These are phyloP conservation scores for Ceraclea dissimilis DNA, from an alignment of 2,888 invertebrate genomes.

Conservation along the genomic window DNA sequence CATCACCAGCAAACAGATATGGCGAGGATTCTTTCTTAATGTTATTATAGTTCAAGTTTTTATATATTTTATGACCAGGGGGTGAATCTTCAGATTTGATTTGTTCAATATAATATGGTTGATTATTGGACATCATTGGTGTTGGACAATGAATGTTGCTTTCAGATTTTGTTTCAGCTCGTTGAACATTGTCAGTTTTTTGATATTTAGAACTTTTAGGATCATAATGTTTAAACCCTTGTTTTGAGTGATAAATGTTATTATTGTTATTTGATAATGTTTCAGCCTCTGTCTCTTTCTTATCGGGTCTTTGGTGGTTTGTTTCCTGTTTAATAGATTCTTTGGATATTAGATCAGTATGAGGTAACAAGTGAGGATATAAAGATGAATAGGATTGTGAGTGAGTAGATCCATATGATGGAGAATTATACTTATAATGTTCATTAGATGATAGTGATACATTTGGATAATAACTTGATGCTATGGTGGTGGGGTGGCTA, in stretches of 20 bases:
- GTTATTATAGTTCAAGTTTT: conserved; percentile 40
- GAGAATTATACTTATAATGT: neutral
- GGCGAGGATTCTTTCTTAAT: conserved; percentile 38
- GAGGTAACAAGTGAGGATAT: neutral
- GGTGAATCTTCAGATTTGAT: conserved; percentile 49
- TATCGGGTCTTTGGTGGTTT: conserved; percentile 26
- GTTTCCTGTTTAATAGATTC: conserved; percentile 43
- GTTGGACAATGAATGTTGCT: neutral
- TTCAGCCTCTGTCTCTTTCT: conserved; percentile 14
- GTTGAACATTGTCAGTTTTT: conserved; percentile 13
- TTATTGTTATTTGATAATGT: conserved; percentile 1
- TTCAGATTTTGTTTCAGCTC: neutral
- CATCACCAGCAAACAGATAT: conserved; percentile 60
- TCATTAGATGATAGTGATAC: neutral
- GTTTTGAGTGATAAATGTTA: conserved; percentile 1
- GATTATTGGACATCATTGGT: conserved; percentile 31
- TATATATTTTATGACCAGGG: conserved; percentile 47
- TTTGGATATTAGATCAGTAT: neutral
- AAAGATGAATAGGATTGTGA: too few species aligned
- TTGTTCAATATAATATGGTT: conserved; percentile 46
- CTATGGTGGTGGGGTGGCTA: neutral
- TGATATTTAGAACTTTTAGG: conserved; percentile 3
- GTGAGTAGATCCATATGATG: neutral
- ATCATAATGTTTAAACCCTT: conserved; percentile 13
- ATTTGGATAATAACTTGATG: neutral